Conservation (phyloP, 1,140 invertebrate genomes). For the Brachionus plicatilis region DNA sequence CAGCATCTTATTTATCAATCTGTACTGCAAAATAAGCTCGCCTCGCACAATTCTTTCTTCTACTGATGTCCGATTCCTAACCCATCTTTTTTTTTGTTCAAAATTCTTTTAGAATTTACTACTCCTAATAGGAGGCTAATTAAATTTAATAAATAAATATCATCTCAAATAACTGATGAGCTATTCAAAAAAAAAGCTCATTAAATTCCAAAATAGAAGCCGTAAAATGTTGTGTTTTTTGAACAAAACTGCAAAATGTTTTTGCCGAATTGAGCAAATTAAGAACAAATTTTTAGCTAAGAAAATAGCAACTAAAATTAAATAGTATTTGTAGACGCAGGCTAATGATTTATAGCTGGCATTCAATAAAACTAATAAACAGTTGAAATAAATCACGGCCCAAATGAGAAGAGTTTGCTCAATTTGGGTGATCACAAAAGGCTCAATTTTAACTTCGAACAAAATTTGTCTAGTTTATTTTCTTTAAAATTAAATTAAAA, state of each 20-base stretch:
- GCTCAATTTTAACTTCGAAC: not conserved
- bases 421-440: not conserved
- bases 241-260: not conserved
- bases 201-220: not conserved
- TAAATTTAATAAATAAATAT: not conserved
- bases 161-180: not conserved
- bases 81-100: too few relatives aligned
- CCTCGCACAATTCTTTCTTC: too few relatives aligned
- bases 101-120: too few relatives aligned
- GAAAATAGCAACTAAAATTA: not conserved
- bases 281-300: not conserved
- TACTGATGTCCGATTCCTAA: too few relatives aligned
- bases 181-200: not conserved
- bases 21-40: not conserved
- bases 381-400: not conserved
- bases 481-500: not conserved
- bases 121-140: too few relatives aligned
- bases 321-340: not conserved
- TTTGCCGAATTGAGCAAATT: not conserved
- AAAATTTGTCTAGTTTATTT: not conserved
- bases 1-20: too few relatives aligned
- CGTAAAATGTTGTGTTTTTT: not conserved
- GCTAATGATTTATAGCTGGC: not conserved
- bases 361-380: not conserved
- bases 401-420: not conserved